Evolutionary conservation across 2,888 invertebrate species (phyloP).

Genomic region (Dyspetes luteomarginatus): DNA sequence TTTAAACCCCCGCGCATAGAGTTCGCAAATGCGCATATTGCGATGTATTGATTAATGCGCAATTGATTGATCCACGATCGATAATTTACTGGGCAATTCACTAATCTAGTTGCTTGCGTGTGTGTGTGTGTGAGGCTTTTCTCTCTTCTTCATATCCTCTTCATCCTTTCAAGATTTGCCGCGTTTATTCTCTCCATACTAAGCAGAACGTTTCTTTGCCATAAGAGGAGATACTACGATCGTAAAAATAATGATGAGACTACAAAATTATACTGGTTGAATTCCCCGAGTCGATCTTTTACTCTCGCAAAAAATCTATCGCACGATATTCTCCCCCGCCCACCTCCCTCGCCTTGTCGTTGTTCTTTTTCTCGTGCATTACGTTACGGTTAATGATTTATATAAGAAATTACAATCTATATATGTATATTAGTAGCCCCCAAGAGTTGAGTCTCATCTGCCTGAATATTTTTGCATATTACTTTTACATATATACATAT

Average conservation of each 20-base stretch:
- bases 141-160: background rate
- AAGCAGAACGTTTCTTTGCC: too few relatives aligned
- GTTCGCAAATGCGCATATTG: background rate
- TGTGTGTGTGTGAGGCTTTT: constrained; percentile 2
- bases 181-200: background rate
- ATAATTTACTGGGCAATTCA: constrained; percentile 30
- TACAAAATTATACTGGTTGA: constrained; percentile 48
- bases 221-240: constrained; percentile 8
- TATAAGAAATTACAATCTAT: constrained; percentile 39
- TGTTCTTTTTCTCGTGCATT: constrained; percentile 16
- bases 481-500: background rate
- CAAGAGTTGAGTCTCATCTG: background rate
- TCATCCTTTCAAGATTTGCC: constrained; percentile 1
- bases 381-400: constrained; percentile 47
- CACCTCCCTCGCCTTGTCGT: background rate
- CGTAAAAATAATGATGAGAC: constrained; percentile 46
- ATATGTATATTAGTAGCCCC: background rate
- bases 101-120: constrained; percentile 20
- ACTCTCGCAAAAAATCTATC: constrained; percentile 25
- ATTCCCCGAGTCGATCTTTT: constrained; percentile 39
- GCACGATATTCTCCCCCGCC: background rate
- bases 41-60: constrained; percentile 60
- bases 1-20: background rate
- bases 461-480: background rate
- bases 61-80: constrained; percentile 62